Evolutionary conservation across 2,888 invertebrate genomes (phyloP).

Genomic region (Torymus texanus): DNA sequence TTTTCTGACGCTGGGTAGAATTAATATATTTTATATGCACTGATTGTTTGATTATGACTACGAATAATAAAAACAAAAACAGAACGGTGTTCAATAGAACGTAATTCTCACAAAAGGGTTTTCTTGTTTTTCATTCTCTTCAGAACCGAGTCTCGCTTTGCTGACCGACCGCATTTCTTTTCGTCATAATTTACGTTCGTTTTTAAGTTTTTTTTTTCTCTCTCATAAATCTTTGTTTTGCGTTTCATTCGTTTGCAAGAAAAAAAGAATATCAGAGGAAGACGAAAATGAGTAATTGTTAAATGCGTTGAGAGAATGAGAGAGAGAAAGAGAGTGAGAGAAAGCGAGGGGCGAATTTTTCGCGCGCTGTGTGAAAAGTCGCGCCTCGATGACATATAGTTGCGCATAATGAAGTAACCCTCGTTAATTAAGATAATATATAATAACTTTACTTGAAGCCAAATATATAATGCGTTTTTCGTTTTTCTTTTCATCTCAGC

Average conservation of each 20-base stretch:
- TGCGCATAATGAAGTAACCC: constrained; percentile 24
- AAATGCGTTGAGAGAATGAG: constrained; percentile 14
- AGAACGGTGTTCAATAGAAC: constrained; percentile 75
- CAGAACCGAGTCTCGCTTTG: constrained; percentile 62
- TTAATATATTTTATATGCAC: constrained; percentile 76
- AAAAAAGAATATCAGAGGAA: constrained; percentile 10
- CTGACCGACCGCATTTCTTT: constrained; percentile 56
- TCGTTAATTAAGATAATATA: constrained; percentile 23
- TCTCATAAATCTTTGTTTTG: constrained; percentile 28
- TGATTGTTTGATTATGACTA: constrained; percentile 75
- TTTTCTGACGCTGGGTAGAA: constrained; percentile 75
- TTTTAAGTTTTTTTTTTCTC: constrained; percentile 31
- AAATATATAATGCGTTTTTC: constrained; percentile 52
- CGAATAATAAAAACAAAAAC: constrained; percentile 70
- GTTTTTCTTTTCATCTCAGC: constrained; percentile 37
- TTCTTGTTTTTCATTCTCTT: constrained; percentile 38
- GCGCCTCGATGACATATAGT: constrained; percentile 9
- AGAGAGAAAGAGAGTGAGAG: background rate
- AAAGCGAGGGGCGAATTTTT: constrained; percentile 36
- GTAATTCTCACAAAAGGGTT: constrained; percentile 61
- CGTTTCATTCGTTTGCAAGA: constrained; percentile 22
- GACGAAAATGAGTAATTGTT: constrained; percentile 18
- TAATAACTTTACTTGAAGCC: constrained; percentile 43
- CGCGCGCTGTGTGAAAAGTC: constrained; percentile 42
- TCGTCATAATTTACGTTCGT: constrained; percentile 28